phyloP scores from a whole-genome alignment of 2,113 vertebrate genomes.

The Holacanthus passer region DNA sequence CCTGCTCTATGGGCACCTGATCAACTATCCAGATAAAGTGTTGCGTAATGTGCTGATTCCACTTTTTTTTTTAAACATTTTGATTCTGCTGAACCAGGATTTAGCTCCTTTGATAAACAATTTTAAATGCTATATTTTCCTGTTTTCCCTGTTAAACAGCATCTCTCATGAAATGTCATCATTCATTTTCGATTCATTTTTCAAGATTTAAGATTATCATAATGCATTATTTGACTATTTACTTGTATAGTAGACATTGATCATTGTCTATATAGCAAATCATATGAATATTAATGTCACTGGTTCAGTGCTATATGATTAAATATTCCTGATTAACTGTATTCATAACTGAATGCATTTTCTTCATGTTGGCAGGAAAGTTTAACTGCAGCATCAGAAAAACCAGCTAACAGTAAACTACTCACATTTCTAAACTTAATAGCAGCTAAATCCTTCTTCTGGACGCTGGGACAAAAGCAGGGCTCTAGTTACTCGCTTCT shows the following conservation, averaged over 20 bases:
- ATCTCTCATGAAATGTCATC: not conserved
- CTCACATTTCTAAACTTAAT: not conserved
- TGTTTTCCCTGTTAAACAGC: not conserved
- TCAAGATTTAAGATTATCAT: not conserved
- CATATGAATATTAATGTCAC: not conserved
- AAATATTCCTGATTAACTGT: too few relatives aligned
- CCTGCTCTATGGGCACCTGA: not conserved
- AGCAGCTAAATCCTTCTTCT: not conserved
- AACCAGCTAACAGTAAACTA: not conserved
- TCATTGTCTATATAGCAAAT: too few relatives aligned
- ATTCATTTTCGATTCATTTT: not conserved
- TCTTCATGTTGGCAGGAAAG: not conserved
- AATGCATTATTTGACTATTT: not conserved
- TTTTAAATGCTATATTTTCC: not conserved
- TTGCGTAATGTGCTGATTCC: not conserved
- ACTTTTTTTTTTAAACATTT: not conserved
- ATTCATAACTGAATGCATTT: not conserved
- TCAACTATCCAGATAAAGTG: slow-evolving; percentile 29
- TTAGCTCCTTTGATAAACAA: not conserved
- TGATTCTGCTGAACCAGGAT: not conserved
- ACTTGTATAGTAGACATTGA: not conserved
- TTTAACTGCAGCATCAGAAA: not conserved
- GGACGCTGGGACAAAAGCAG: not conserved
- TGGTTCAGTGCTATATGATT: too few relatives aligned
- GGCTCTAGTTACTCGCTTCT: not conserved